These are phyloP conservation scores for Microcebus tavaratra DNA, from an alignment of 2,113 vertebrate species.

Conservation along the genomic window DNA sequence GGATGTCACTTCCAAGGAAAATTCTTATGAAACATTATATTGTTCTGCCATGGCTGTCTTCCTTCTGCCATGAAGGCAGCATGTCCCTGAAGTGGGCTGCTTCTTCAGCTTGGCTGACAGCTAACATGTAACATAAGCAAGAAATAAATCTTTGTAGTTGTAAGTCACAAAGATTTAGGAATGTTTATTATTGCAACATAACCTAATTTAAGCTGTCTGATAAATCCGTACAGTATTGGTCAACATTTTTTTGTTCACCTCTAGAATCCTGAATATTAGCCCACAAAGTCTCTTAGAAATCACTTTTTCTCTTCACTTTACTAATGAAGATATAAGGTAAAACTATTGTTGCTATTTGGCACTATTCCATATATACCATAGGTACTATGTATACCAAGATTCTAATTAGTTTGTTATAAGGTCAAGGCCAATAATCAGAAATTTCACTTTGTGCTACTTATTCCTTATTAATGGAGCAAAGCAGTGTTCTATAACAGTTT, in stretches of 20 bases:
- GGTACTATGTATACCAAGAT: neutral
- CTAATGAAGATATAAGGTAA: neutral
- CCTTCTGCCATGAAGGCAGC: neutral
- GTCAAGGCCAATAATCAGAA: neutral
- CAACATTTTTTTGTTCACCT: neutral
- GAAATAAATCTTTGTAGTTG: slow-evolving; percentile 20
- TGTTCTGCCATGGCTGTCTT: neutral
- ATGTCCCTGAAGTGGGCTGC: neutral
- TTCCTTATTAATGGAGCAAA: neutral
- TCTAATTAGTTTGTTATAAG: neutral
- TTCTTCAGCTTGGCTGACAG: neutral
- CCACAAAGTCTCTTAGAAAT: neutral
- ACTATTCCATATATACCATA: neutral
- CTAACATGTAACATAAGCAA: neutral
- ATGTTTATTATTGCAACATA: neutral
- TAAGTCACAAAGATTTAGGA: neutral
- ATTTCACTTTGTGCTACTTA: neutral
- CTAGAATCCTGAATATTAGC: neutral
- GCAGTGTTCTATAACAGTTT: neutral
- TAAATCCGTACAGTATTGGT: neutral
- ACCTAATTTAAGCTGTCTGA: neutral
- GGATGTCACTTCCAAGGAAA: neutral
- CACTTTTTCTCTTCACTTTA: neutral
- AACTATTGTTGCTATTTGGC: neutral
- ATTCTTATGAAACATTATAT: neutral